phyloP scores from a whole-genome alignment of 2,113 vertebrate genomes.

The Turnix velox region DNA sequence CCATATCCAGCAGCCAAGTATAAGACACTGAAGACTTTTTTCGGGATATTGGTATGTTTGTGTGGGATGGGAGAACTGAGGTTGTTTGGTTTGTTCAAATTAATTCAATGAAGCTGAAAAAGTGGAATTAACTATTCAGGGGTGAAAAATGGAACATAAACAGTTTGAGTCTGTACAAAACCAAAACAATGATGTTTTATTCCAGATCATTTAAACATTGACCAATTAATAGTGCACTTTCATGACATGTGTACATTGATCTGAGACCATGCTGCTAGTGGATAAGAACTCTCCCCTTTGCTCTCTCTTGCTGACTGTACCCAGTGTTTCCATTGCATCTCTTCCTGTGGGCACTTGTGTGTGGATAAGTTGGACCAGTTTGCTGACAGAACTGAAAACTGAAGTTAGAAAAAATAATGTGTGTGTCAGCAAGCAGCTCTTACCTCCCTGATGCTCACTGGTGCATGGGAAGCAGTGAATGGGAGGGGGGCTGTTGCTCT shows the following conservation, averaged over 20 bases:
- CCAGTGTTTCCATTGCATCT: neutral
- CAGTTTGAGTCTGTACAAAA: neutral
- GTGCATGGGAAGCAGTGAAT: neutral
- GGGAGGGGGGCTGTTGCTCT: neutral
- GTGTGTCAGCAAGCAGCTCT: neutral
- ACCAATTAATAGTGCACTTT: neutral
- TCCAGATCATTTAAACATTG: neutral
- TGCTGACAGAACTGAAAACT: neutral
- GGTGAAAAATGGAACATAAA: neutral
- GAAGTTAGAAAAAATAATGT: neutral
- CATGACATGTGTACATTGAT: fast-evolving
- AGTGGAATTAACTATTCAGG: neutral
- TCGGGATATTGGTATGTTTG: neutral
- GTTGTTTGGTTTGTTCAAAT: neutral
- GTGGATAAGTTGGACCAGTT: neutral
- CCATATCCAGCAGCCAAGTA: neutral
- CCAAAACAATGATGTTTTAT: neutral
- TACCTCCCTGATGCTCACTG: neutral
- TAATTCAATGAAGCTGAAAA: neutral
- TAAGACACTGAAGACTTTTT: neutral
- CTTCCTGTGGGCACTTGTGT: neutral
- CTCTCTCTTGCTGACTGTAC: neutral
- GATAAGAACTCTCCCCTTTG: neutral
- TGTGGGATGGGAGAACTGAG: too few species aligned
- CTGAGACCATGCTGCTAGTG: neutral